phyloP scores from a whole-genome alignment of 2,797 vertebrate genomes.

The Phaenicophaeus curvirostris region DNA sequence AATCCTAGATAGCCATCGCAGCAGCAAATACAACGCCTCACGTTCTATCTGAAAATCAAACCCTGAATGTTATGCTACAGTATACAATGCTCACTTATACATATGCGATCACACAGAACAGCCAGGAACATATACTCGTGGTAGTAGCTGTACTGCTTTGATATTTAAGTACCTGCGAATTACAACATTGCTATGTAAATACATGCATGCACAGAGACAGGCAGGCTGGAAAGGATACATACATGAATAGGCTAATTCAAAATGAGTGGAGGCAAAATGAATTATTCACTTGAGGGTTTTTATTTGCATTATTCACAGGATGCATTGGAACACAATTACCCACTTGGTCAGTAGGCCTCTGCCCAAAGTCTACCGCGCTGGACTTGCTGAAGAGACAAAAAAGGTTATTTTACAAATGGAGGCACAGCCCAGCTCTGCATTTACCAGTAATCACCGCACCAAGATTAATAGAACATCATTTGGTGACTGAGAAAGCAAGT shows the following conservation, averaged over 20 bases:
- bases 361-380: not conserved
- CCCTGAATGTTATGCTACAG: not conserved
- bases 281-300: conserved; percentile 51
- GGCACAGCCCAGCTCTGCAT: not conserved
- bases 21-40: not conserved
- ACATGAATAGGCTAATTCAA: conserved; percentile 30
- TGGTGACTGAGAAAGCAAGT: conserved; percentile 36
- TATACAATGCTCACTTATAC: not conserved
- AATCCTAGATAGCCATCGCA: not conserved
- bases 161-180: conserved; percentile 34
- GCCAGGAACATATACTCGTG: not conserved
- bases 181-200: conserved; percentile 6
- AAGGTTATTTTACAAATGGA: not conserved
- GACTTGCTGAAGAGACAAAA: not conserved
- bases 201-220: not conserved
- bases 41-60: not conserved
- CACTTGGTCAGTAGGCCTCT: conserved; percentile 10
- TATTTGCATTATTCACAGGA: conserved; percentile 39
- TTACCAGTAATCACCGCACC: conserved; percentile 28
- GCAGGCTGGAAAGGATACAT: conserved; percentile 10
- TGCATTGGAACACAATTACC: not conserved
- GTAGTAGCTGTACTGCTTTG: conserved; percentile 7
- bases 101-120: not conserved
- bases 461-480: conserved; percentile 51
- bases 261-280: conserved; percentile 19